A percentile compares a stretch with the other conserved stretches of the same genome.
Evolutionary conservation across 1,140 invertebrate species (phyloP).

Genomic region (Linepithema humile): DNA sequence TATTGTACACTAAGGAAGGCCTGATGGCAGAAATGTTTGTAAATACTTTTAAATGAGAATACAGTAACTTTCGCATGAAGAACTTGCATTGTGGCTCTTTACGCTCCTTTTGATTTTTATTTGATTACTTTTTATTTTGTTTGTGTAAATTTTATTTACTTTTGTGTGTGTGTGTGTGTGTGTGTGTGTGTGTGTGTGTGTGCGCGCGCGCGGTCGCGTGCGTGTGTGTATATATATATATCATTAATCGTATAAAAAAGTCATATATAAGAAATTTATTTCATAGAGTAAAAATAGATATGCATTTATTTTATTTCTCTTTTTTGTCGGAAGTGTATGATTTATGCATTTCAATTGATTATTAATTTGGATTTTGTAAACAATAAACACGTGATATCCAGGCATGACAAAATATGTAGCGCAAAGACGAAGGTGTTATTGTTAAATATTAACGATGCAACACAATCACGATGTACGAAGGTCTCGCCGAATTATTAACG

Average conservation of each 20-base stretch:
- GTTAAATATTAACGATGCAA: slow-evolving; percentile 72
- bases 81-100: too few relatives aligned
- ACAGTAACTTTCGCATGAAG: too few relatives aligned
- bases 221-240: neutral
- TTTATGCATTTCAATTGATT: slow-evolving; percentile 7
- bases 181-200: too few relatives aligned
- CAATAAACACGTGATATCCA: slow-evolving; percentile 56
- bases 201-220: too few relatives aligned
- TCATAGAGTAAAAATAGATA: neutral
- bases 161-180: too few relatives aligned
- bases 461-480: slow-evolving; percentile 72
- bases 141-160: too few relatives aligned
- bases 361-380: slow-evolving; percentile 32
- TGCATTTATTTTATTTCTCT: neutral
- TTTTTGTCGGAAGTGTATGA: neutral
- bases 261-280: neutral
- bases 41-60: too few relatives aligned
- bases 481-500: slow-evolving; percentile 71
- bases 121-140: too few relatives aligned
- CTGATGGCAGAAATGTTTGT: too few relatives aligned
- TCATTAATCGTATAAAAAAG: neutral
- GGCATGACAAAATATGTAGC: slow-evolving; percentile 51
- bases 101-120: too few relatives aligned
- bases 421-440: slow-evolving; percentile 56
- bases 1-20: too few relatives aligned